A percentile compares a stretch with the other conserved stretches of the same genome.
Evolutionary conservation across 2,113 vertebrate genomes (phyloP).

Genomic region (Ciconia stormi): DNA sequence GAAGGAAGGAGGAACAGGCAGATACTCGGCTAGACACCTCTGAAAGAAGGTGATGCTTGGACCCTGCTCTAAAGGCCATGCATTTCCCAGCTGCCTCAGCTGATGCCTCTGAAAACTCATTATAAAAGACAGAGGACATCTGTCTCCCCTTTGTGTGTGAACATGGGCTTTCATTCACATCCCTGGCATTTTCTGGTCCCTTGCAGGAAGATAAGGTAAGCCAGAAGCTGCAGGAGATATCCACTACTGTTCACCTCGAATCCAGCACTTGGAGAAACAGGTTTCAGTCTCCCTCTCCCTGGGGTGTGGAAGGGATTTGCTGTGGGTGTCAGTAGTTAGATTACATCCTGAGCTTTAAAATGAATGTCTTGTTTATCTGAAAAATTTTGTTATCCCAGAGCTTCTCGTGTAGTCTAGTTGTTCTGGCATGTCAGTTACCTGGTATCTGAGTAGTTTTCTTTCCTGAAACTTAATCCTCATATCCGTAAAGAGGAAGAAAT

Average conservation of each 20-base stretch:
- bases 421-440: neutral
- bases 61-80: neutral
- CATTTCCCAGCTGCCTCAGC: neutral
- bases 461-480: neutral
- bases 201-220: neutral
- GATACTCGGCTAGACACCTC: neutral
- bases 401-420: neutral
- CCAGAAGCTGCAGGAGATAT: neutral
- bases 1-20: neutral
- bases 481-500: neutral
- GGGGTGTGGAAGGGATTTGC: neutral
- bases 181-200: neutral
- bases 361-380: neutral
- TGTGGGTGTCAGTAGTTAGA: neutral
- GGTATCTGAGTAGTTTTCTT: neutral
- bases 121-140: neutral
- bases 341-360: neutral
- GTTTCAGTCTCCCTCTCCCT: neutral
- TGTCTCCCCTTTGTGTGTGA: neutral
- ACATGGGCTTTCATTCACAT: neutral
- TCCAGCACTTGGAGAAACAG: neutral
- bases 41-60: neutral
- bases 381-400: neutral
- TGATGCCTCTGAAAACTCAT: neutral
- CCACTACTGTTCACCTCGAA: neutral